Base-by-base conservation (phyloP, 2,888 invertebrate species). In the Julus scandinavius region DNA sequence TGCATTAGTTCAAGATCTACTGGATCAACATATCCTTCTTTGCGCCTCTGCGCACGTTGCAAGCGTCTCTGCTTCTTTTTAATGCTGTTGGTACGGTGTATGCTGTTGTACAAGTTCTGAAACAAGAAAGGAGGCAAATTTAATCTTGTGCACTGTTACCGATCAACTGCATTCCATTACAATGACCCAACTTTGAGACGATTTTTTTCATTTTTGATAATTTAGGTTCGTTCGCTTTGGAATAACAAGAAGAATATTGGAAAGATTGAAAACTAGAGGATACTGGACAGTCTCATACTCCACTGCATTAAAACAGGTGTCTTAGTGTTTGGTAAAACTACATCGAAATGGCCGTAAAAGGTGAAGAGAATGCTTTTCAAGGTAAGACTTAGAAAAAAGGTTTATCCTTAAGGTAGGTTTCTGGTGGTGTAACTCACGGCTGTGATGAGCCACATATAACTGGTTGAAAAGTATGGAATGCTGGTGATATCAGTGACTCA, bases 1-100 rank as follows among this genome's bases (percentile, higher is more conserved):
- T 80, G 80, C 80, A 80, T 80, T 38, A 80, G 80, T 29, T 80
- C 11, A 4, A 80, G 80, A 38, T 80, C 80, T 15, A 80, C 38
- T 13, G 80, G 80, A 15, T 80, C 80, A 4, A 80, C 80, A 15
- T 80, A 80, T 11, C 80, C 80, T 29, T 1, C 80, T 15, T 80
- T 80, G 80, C 29, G 80, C 38, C 13, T 9, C 13, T 80, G 38
- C 38, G 11, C 2, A 0, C 80, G 38, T 15, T 40, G 80, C 80
- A 80, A 38, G 13, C 80, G 80, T 40, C 38, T 80, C 80, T 80
- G 80, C 38, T 80, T 80, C 38, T 29, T 38, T 38, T 80, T 80
- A 29, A 40, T 38, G 2, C 38, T 80, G 38, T 40, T 38, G 38
- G 38, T 38, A 38, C 80, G 38, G 15, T 9, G 11, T 80, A 38